A percentile compares a stretch with the other conserved stretches of the same genome.
These are phyloP conservation scores for Boloria euphrosyne DNA, from an alignment of 2,888 invertebrate species.

Conservation along the genomic window DNA sequence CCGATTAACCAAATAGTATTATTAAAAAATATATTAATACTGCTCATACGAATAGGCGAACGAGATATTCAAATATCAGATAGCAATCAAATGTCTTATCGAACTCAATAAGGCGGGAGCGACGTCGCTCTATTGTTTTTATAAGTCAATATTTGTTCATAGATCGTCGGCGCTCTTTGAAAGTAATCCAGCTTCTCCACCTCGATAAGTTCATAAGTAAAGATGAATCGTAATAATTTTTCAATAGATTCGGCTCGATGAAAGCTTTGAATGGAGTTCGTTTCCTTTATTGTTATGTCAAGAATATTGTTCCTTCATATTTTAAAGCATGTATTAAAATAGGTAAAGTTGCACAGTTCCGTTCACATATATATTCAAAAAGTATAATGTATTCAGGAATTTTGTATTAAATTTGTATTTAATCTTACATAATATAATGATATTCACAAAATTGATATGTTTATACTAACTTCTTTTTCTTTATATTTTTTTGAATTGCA, in stretches of 20 bases:
- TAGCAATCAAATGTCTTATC: slow-evolving; percentile 65
- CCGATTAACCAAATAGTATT: slow-evolving; percentile 17
- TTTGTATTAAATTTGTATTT: no score
- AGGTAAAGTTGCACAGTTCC: background rate
- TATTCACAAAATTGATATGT: no score
- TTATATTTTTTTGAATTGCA: no score
- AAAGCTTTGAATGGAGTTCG: slow-evolving; percentile 63
- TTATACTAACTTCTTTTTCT: no score
- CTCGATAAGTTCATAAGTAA: slow-evolving; percentile 62
- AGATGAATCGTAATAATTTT: slow-evolving; percentile 79
- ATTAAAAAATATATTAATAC: background rate
- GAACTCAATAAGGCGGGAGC: slow-evolving; percentile 57
- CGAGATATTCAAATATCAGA: slow-evolving; percentile 40
- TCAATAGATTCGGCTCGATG: slow-evolving; percentile 68
- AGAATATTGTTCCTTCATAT: background rate
- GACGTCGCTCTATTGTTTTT: slow-evolving; percentile 68
- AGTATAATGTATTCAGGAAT: no score
- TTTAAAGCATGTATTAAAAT: background rate
- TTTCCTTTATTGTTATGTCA: slow-evolving; percentile 60
- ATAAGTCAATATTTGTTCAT: slow-evolving; percentile 81
- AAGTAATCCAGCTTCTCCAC: slow-evolving; percentile 69
- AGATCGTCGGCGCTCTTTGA: slow-evolving; percentile 72
- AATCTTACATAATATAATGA: no score
- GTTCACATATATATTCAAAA: no score
- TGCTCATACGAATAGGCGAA: background rate